Conservation (phyloP, 2,888 invertebrate genomes). For the Zelleria hepariella region DNA sequence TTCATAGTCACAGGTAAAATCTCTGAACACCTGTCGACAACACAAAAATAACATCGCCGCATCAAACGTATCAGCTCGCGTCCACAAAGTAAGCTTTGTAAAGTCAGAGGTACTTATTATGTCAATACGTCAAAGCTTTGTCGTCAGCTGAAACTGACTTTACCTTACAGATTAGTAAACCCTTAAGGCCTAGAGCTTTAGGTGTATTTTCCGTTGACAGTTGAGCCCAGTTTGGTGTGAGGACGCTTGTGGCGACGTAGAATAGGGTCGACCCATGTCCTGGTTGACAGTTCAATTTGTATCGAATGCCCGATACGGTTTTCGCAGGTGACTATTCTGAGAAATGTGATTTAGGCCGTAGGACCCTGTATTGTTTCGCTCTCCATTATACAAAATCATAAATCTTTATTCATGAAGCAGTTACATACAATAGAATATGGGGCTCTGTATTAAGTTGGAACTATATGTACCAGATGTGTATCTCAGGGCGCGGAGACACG, state of each 20-base stretch:
- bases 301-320: constrained; percentile 11
- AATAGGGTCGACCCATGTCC: constrained; percentile 16
- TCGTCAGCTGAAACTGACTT: background rate
- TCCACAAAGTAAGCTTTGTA: background rate
- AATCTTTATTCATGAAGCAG: too few relatives aligned
- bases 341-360: too few relatives aligned
- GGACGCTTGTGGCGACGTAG: background rate
- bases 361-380: too few relatives aligned
- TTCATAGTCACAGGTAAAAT: too few relatives aligned
- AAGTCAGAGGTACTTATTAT: background rate
- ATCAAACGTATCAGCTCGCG: background rate
- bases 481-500: too few relatives aligned
- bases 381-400: too few relatives aligned
- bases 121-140: background rate
- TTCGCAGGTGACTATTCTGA: background rate
- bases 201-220: background rate
- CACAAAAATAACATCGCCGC: background rate
- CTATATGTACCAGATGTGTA: too few relatives aligned
- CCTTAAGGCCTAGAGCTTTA: background rate
- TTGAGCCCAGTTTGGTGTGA: background rate
- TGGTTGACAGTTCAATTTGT: constrained; percentile 22
- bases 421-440: too few relatives aligned
- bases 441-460: too few relatives aligned
- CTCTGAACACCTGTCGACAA: background rate
- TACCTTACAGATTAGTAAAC: background rate